A percentile compares a stretch with the other conserved stretches of the same genome.
Evolutionary conservation across 2,888 invertebrate genomes (phyloP).

Genomic region (Eledone cirrhosa): DNA sequence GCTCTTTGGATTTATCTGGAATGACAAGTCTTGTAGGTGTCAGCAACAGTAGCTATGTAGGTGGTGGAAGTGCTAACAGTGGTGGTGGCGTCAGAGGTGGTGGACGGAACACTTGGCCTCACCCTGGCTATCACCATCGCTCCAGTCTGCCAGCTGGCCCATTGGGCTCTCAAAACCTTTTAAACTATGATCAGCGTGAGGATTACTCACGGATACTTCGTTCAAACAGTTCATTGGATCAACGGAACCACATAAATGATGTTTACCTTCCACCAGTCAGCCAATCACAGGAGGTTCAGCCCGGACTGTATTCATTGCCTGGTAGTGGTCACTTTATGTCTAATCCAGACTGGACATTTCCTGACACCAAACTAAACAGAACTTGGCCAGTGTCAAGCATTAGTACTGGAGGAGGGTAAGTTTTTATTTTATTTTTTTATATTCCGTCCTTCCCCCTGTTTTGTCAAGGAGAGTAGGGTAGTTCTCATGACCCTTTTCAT

Average conservation of each 20-base stretch:
- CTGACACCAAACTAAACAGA: conserved; percentile 37
- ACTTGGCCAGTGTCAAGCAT: conserved; percentile 40
- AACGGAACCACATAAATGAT: conserved; percentile 13
- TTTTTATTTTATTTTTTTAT: not conserved
- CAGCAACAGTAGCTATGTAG: not conserved
- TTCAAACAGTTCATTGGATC: conserved; percentile 29
- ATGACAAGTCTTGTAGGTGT: conserved; percentile 22
- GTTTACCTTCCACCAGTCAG: not conserved
- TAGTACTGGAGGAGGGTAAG: conserved; percentile 23
- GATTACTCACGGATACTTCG: conserved; percentile 11
- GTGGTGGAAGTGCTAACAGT: not conserved
- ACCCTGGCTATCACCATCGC: conserved; percentile 41
- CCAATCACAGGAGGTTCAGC: not conserved
- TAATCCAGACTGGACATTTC: conserved; percentile 40
- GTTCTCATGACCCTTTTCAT: too few species aligned
- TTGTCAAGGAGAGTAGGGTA: too few species aligned
- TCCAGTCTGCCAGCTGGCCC: conserved; percentile 52
- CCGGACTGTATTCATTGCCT: conserved; percentile 5
- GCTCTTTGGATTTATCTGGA: conserved; percentile 53
- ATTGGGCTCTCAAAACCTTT: conserved; percentile 30
- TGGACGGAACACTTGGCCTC: conserved; percentile 51
- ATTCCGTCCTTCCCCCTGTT: too few species aligned
- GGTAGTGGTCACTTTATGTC: conserved; percentile 35
- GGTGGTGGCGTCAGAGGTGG: not conserved
- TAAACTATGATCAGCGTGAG: conserved; percentile 22